These are phyloP conservation scores for Callyntrura guangdongensis DNA, from an alignment of 2,888 invertebrate species.

Conservation along the genomic window DNA sequence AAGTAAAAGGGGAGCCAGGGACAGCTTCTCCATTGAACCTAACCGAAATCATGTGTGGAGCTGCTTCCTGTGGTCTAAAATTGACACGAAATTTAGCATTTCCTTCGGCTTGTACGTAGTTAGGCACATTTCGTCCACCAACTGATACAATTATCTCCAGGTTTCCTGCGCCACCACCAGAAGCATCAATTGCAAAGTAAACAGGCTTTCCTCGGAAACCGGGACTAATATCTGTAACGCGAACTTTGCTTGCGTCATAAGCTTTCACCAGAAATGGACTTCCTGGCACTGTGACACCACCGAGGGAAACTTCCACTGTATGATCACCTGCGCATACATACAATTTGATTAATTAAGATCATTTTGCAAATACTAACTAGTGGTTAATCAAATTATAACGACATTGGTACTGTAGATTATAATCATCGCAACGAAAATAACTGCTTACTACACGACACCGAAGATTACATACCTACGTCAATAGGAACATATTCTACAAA, in stretches of 20 bases:
- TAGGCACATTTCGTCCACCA: constrained; percentile 98
- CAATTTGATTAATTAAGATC: not conserved
- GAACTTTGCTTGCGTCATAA: constrained; percentile 97
- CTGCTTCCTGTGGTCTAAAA: constrained; percentile 98
- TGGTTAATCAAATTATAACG: not conserved
- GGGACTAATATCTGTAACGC: constrained; percentile 96
- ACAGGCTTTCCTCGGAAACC: constrained; percentile 97
- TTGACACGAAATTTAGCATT: constrained; percentile 97
- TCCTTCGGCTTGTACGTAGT: constrained; percentile 98
- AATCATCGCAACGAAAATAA: too few species aligned
- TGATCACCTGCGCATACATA: constrained; percentile 90
- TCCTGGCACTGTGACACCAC: constrained; percentile 93
- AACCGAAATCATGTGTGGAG: constrained; percentile 93
- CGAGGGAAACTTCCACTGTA: constrained; percentile 92
- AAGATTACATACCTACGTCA: constrained; percentile 95
- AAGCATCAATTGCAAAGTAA: constrained; percentile 95
- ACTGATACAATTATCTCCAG: constrained; percentile 99
- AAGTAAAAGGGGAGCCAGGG: constrained; percentile 97
- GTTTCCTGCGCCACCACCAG: constrained; percentile 95
- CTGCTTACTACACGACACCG: constrained; percentile 84
- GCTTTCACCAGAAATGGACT: constrained; percentile 98
- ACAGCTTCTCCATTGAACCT: constrained; percentile 90
- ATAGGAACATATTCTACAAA: constrained; percentile 91
- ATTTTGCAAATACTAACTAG: not conserved
- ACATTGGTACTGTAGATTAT: too few species aligned